Evolutionary conservation across 2,113 vertebrate genomes (phyloP), one percentile per base, ranked within the genome.

Genomic region (Ochotona curzoniae): DNA sequence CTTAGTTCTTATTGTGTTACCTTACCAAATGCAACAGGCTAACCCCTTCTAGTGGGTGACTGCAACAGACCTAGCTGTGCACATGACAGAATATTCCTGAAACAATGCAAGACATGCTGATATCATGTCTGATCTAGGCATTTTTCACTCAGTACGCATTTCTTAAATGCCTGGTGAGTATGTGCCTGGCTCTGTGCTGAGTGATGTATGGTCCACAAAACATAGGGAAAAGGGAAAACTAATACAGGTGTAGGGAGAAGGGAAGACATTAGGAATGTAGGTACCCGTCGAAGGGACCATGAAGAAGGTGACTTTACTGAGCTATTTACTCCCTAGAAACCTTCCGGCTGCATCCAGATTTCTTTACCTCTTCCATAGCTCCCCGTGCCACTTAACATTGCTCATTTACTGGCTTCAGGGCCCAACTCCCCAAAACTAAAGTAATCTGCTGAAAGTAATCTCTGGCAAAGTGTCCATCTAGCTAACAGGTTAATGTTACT

Each of bases 401-500:
- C 67, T 91, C 78, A 49, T 95, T 32, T 84, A 26, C 63, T 73
- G 63, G 38, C 67, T 93, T 89, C 57, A 84, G 67, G 10, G 6
- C 57, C n/a, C 84, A 91, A 57, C 64, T 94, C 67, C 81, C 71
- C 57, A 76, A 82, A 95, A 73, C 83, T 87, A 93, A 95, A 44
- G 83, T 95, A 93, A 94, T 83, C 73, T 89, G 73, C 89, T 95
- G 66, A 91, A 96, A 93, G 88, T 82, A 84, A 93, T 87, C 92
- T 94, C 60, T 67, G 51, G 57, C 81, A 84, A 87, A 89, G 81
- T 90, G 93, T 91, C 80, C 86, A 92, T 92, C 66, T 69, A 93
- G 90, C 73, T 85, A 94, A 76, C 88, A 89, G 88, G 84, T 90
- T 93, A 94, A 90, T 95, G 73, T 78, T 93, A 96, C 93, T 95